Evolutionary conservation across 2,888 invertebrate genomes (phyloP).

Genomic region (Archips xylosteana): DNA sequence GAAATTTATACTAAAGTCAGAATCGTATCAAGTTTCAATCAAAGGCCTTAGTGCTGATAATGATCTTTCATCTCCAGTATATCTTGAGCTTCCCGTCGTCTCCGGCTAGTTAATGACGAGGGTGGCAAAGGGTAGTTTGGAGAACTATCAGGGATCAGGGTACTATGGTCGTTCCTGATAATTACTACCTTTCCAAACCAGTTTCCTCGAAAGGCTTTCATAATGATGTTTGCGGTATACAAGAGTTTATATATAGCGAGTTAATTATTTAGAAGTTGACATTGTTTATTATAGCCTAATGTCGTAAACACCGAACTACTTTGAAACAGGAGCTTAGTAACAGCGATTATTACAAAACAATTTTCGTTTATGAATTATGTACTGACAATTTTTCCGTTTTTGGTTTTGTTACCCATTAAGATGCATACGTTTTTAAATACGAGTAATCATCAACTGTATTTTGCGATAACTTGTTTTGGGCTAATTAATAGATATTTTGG

Average conservation of each 20-base stretch:
- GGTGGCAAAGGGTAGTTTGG: constrained; percentile 46
- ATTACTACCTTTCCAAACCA: constrained; percentile 58
- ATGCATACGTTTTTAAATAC: too few species aligned
- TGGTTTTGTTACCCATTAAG: background rate
- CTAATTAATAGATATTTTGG: too few species aligned
- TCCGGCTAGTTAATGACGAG: constrained; percentile 24
- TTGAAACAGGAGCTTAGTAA: constrained; percentile 3
- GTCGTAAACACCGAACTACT: constrained; percentile 28
- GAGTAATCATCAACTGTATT: too few species aligned
- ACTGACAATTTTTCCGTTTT: background rate
- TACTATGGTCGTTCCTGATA: constrained; percentile 53
- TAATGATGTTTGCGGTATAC: constrained; percentile 54
- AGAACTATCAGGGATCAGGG: constrained; percentile 50
- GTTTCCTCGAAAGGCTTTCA: constrained; percentile 55
- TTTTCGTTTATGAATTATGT: background rate
- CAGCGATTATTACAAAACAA: background rate
- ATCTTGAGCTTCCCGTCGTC: constrained; percentile 38
- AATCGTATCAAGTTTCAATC: constrained; percentile 69
- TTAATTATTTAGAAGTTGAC: constrained; percentile 45
- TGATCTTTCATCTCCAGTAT: constrained; percentile 50
- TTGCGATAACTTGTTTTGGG: too few species aligned
- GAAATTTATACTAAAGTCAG: constrained; percentile 50
- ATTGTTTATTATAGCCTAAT: constrained; percentile 36
- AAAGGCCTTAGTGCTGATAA: constrained; percentile 60
- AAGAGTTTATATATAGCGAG: constrained; percentile 42